Evolutionary conservation across 2,797 vertebrate genomes (phyloP).

Genomic region (Brachymystax lenok): DNA sequence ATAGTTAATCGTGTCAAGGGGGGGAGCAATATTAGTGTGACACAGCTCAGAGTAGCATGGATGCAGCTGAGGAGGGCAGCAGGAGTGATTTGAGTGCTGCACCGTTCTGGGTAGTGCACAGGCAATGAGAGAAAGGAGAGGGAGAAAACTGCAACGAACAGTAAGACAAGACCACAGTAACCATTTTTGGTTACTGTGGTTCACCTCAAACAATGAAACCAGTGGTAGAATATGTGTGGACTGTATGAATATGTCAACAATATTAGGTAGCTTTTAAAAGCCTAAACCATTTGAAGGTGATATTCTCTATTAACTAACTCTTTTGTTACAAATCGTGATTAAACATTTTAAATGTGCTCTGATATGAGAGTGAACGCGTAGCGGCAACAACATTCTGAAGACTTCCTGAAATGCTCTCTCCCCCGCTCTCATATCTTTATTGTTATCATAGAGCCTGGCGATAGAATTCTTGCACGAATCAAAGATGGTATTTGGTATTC

Average conservation of each 20-base stretch:
- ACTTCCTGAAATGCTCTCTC: neutral
- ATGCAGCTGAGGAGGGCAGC: slow-evolving; percentile 47
- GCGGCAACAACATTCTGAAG: neutral
- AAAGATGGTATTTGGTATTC: slow-evolving; percentile 8
- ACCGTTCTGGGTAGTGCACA: slow-evolving; percentile 47
- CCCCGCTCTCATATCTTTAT: too few relatives aligned
- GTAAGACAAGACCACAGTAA: slow-evolving; percentile 14
- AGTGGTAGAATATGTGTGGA: neutral
- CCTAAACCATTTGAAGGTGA: neutral
- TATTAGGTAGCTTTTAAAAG: neutral
- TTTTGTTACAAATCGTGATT: neutral
- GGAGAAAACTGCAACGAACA: slow-evolving; percentile 42
- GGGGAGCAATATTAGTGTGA: slow-evolving; percentile 73
- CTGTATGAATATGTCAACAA: neutral
- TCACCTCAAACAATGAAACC: slow-evolving; percentile 2
- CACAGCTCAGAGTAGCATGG: slow-evolving; percentile 50
- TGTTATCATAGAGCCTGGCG: neutral
- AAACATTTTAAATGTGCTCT: neutral
- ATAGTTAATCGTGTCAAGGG: slow-evolving; percentile 49
- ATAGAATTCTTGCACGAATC: neutral
- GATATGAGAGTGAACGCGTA: neutral
- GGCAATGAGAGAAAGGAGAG: neutral
- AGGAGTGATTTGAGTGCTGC: slow-evolving; percentile 66
- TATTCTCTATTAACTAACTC: too few relatives aligned
- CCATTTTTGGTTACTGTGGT: slow-evolving; percentile 24